Percentiles rank a stretch among this genome's conserved stretches.
These are phyloP conservation scores for Noctua janthe DNA, from an alignment of 2,888 invertebrate species.

Conservation along the genomic window DNA sequence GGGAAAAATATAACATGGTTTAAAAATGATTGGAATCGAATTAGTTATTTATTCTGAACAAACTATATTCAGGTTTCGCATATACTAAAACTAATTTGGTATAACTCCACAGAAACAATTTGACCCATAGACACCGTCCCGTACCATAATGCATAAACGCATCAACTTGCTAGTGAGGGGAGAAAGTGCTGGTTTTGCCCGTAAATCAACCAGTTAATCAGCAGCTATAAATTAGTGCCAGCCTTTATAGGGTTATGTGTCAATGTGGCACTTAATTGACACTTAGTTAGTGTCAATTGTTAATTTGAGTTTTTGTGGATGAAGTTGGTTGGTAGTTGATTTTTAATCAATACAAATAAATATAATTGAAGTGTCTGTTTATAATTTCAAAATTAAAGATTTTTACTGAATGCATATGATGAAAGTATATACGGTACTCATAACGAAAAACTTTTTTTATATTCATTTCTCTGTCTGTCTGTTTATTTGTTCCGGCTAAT, in stretches of 20 bases:
- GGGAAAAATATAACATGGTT: no score
- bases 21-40: no score
- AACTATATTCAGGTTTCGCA: no score
- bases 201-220: constrained; percentile 46
- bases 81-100: no score
- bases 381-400: no score
- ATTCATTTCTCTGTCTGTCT: no score
- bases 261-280: constrained; percentile 28
- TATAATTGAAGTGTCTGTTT: neutral
- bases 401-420: no score
- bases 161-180: constrained; percentile 28
- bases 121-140: constrained; percentile 21
- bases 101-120: neutral
- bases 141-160: constrained; percentile 32
- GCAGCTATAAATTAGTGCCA: constrained; percentile 34
- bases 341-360: neutral
- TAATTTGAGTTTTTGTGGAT: neutral
- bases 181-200: constrained; percentile 32
- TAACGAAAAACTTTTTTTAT: no score
- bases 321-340: neutral
- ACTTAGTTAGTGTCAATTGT: constrained; percentile 30
- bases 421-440: no score
- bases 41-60: no score
- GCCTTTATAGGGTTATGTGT: constrained; percentile 27
- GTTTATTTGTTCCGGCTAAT: no score